Evolutionary conservation across 2,797 vertebrate genomes (phyloP).

Genomic region (Propithecus perrieri): DNA sequence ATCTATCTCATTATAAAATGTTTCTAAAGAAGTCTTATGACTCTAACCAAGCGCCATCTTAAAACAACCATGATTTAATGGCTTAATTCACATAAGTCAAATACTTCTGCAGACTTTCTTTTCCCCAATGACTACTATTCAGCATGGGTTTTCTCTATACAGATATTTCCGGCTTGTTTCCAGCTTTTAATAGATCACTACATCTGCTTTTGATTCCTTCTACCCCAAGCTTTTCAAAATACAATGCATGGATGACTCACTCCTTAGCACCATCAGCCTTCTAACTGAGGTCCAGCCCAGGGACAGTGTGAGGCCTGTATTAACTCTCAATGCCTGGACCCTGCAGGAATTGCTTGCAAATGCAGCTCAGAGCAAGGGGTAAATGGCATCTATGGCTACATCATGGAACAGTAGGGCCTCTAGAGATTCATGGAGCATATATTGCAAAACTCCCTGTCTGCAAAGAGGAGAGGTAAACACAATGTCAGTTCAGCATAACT

Average conservation of each 20-base stretch:
- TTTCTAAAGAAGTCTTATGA: background rate
- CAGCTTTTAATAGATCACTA: slow-evolving; percentile 6
- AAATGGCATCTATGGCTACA: background rate
- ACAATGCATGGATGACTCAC: background rate
- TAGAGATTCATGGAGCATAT: background rate
- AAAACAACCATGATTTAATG: background rate
- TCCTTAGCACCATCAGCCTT: background rate
- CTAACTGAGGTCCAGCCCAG: background rate
- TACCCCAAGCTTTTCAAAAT: background rate
- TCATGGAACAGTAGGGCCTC: background rate
- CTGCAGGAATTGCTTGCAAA: background rate
- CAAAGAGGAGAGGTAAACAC: background rate
- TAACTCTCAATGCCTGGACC: background rate
- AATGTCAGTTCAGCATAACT: background rate
- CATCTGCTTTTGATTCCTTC: slow-evolving; percentile 44
- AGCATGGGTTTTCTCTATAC: background rate
- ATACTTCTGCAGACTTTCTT: background rate
- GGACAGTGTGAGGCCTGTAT: background rate
- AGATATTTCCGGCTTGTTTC: slow-evolving; percentile 44
- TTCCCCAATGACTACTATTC: background rate
- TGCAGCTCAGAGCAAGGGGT: background rate
- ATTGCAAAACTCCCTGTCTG: background rate
- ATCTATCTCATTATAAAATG: background rate
- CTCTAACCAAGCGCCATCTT: background rate
- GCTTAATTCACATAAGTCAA: background rate